phyloP scores from a whole-genome alignment of 2,888 invertebrate species.

The Mythimna vitellina region DNA sequence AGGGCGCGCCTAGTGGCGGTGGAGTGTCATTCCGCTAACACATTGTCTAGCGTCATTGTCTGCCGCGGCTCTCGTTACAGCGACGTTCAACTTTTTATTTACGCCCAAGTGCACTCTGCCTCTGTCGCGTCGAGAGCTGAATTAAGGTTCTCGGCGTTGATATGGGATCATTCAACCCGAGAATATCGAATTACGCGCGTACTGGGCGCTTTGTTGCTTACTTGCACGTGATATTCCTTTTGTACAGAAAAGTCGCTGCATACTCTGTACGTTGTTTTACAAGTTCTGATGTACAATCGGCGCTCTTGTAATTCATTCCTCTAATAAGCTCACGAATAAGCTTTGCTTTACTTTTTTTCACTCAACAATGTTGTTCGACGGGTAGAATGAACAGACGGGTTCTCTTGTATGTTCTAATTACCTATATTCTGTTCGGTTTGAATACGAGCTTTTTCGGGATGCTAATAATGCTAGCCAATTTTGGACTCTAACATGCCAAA shows the following conservation, averaged over 20 bases:
- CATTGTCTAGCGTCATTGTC: constrained; percentile 89
- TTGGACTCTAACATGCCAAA: constrained; percentile 46
- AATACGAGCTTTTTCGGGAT: constrained; percentile 65
- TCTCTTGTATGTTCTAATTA: constrained; percentile 63
- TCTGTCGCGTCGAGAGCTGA: constrained; percentile 87
- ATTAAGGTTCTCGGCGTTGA: constrained; percentile 89
- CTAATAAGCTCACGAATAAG: constrained; percentile 48
- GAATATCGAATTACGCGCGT: constrained; percentile 89
- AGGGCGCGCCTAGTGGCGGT: constrained; percentile 81
- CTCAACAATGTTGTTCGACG: constrained; percentile 36
- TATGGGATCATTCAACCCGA: constrained; percentile 90
- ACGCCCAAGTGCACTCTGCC: constrained; percentile 89
- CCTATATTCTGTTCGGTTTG: constrained; percentile 59
- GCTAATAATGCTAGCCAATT: constrained; percentile 57
- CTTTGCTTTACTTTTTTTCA: constrained; percentile 15
- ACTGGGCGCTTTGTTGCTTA: constrained; percentile 87
- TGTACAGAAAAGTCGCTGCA: constrained; percentile 64
- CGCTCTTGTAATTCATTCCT: constrained; percentile 60
- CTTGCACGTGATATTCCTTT: constrained; percentile 88
- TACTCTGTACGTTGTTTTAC: constrained; percentile 51
- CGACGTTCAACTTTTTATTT: constrained; percentile 90
- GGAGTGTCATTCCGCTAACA: constrained; percentile 86
- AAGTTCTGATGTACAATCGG: constrained; percentile 59
- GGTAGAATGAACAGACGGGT: constrained; percentile 47
- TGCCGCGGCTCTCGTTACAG: constrained; percentile 83